Conservation (phyloP, 2,888 invertebrate species). For the Himalopsyche anomala region DNA sequence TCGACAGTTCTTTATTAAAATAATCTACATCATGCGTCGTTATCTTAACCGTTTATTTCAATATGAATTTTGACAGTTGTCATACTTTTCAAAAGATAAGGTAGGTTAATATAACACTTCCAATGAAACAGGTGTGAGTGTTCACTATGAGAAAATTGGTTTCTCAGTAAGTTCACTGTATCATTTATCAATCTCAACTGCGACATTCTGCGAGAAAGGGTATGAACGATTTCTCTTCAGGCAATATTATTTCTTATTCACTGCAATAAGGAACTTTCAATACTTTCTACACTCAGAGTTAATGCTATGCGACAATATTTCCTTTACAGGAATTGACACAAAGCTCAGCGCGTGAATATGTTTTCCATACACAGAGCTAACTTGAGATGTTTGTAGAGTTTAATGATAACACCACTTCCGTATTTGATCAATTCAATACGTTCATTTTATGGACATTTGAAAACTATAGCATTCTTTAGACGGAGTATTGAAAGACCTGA, state of each 20-base stretch:
- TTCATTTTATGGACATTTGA: no score
- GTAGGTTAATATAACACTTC: neutral
- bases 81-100: neutral
- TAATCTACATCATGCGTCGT: neutral
- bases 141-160: conserved; percentile 31
- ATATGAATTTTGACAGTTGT: neutral
- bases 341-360: neutral
- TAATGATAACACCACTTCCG: no score
- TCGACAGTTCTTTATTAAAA: no score
- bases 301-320: conserved; percentile 31
- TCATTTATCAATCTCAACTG: conserved; percentile 50
- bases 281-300: conserved; percentile 11
- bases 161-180: conserved; percentile 27
- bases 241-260: conserved; percentile 35
- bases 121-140: conserved; percentile 37
- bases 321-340: neutral
- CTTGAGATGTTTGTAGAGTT: no score
- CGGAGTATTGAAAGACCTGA: no score
- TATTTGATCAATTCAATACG: no score
- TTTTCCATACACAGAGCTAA: neutral
- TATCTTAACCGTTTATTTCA: neutral
- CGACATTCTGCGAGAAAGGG: conserved; percentile 24
- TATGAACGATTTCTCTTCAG: conserved; percentile 27
- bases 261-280: conserved; percentile 27
- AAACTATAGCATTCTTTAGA: no score